Evolutionary conservation across 2,797 vertebrate species (phyloP).

Genomic region (Setipinna tenuifilis): DNA sequence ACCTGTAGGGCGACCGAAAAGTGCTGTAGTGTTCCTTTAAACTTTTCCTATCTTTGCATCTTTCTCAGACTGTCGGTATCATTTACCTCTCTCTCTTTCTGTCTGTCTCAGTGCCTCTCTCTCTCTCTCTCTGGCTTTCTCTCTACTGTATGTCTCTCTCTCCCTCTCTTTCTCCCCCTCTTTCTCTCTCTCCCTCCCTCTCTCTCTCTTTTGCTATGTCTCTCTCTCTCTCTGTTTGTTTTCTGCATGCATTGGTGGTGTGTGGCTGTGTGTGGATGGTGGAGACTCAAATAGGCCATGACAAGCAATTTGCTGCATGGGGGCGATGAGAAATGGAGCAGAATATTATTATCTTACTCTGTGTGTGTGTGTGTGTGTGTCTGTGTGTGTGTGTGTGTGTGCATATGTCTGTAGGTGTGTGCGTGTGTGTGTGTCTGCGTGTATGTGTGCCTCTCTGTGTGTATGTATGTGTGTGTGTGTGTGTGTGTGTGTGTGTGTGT

Average conservation of each 20-base stretch:
- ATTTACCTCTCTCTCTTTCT: not conserved
- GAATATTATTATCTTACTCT: constrained; percentile 57
- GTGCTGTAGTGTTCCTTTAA: too few relatives aligned
- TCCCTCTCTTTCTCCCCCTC: not conserved
- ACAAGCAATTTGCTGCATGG: constrained; percentile 71
- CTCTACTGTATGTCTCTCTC: not conserved
- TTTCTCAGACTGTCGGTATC: too few relatives aligned
- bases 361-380: not conserved
- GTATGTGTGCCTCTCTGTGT: not conserved
- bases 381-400: not conserved
- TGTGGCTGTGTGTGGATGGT: constrained; percentile 58
- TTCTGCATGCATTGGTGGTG: constrained; percentile 46
- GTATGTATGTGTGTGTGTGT: too few relatives aligned
- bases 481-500: too few relatives aligned
- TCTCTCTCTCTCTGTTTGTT: not conserved
- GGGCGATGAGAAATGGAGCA: constrained; percentile 67
- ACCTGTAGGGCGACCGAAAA: too few relatives aligned
- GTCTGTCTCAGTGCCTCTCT: too few relatives aligned
- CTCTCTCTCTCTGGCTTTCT: too few relatives aligned
- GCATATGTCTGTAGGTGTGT: not conserved
- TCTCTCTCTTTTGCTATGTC: not conserved
- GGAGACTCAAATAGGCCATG: constrained; percentile 68
- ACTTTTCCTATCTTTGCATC: too few relatives aligned
- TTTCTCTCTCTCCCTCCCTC: not conserved
- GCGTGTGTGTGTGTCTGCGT: not conserved